Base-by-base conservation (phyloP, 2,797 vertebrate genomes). In the Tokudaia tokunoshimensis region DNA sequence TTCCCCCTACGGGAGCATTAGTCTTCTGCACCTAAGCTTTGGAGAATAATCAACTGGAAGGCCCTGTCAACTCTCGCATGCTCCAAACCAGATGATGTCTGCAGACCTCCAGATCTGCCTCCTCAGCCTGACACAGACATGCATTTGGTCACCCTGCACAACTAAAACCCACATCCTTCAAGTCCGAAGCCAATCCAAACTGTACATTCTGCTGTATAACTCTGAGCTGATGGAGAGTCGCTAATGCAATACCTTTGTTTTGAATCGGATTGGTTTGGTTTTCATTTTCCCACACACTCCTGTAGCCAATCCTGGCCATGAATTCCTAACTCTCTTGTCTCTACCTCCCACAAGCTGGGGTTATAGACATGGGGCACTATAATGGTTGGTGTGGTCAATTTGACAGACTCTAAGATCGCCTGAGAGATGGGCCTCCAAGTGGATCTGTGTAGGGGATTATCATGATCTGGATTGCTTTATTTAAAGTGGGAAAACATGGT, bases 101-200 rank as follows among this genome's bases (percentile, higher is more conserved):
- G 63, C 34, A 57, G 95, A 72, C 63, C 93, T 57, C 55, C 70
- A 94, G 81, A 75, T 37, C 72, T 75, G 22, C 67, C 19, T 50
- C 61, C 31, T 67, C 65, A 67, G 65, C 65, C 65, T 34, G 63
- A 93, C 88, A 72, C 41, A 79, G 82, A 79, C 12, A 67, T 4
- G 22, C 44, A 7, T 0, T 0, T 24, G 20, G 76, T 72, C 34
- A 72, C 82, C 70, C 74, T 13, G 24, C 8, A 76, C 72, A 91
- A 74, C 31, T 91, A 63, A 94, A 91, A 79, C 61, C 59, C 19
- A 65, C 37, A 29, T 79, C 74, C 82, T 96, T 96, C 82, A 91
- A 78, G 75, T 92, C n/a, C 26, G 22, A 82, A 72, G 61, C 59
- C 37, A 79, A 72, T 81, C 59, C 59, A 91, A 78, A 78, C 59